Evolutionary conservation across 2,888 invertebrate genomes (phyloP), one percentile per base, ranked within the genome.

Genomic region (Rhogogaster chlorosoma): DNA sequence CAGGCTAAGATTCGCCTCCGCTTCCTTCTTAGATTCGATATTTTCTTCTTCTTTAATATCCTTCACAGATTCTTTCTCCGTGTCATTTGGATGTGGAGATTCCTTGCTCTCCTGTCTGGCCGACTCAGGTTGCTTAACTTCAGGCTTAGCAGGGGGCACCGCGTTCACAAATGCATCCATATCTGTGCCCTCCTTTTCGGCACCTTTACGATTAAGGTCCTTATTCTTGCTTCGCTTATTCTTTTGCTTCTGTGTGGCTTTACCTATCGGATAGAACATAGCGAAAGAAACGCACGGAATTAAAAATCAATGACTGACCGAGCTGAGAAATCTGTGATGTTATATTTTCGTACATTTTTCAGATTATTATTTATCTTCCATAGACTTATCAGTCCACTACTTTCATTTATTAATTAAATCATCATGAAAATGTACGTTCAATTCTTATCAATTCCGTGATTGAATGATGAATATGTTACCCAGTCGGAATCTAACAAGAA

Each of bases 151-250:
- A 42, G 84, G 10, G 5, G 84, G 84, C 70, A 67, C 78, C 53
- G 91, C 85, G 85, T 92, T 93, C 86, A 94, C 94, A 89, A 95
- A 95, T 73, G 95, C 95, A 90, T 95, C 95, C 95, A 95, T 95
- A 86, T 95, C 95, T 38, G 95, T 95, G 87, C 95, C 95, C 89
- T 95, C 95, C 90, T 95, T 95, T 87, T 94, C 95, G 70, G 95
- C 94, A 86, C 95, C 95, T 89, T 94, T 95, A 85, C 94, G 93
- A 89, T 95, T 95, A 36, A 95, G 89, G 86, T 95, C 95, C 86
- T 94, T 94, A 88, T 93, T 93, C 91, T 95, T 95, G 87, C 90
- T 88, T 29, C 92, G 93, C 26, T 61, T 61, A 87, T 94, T 94
- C 87, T 94, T 94, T 22, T 94, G 92, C 88, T 95, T 95, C 61